phyloP scores from a whole-genome alignment of 2,888 invertebrate species.

The Ypsolopha scabrella region DNA sequence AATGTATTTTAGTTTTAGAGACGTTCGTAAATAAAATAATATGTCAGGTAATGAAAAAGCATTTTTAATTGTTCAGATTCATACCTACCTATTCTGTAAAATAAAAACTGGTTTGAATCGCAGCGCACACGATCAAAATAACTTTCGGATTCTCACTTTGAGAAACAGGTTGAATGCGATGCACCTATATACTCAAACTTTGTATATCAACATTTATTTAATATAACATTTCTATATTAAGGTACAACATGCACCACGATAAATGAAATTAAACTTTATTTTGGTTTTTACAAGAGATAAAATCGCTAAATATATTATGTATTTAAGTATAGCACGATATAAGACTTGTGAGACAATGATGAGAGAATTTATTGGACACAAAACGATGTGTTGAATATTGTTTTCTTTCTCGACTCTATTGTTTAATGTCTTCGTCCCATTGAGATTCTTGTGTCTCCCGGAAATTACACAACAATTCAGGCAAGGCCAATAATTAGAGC shows the following conservation, averaged over 20 bases:
- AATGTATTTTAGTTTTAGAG: too few species aligned
- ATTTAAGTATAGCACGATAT: too few species aligned
- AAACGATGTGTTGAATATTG: constrained; percentile 54
- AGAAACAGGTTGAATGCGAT: constrained; percentile 43
- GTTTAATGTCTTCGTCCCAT: constrained; percentile 60
- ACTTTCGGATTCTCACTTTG: constrained; percentile 25
- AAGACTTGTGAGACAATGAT: constrained; percentile 9
- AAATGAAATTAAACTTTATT: constrained; percentile 13
- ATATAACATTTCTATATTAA: constrained; percentile 8
- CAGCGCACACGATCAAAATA: constrained; percentile 11
- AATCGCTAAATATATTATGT: too few species aligned
- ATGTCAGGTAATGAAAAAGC: too few species aligned
- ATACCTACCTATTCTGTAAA: too few species aligned
- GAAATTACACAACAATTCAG: constrained; percentile 24
- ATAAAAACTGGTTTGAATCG: too few species aligned
- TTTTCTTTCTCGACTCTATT: constrained; percentile 42
- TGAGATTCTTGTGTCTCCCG: constrained; percentile 25
- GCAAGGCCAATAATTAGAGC: too few species aligned
- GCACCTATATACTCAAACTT: constrained; percentile 48
- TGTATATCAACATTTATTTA: constrained; percentile 49
- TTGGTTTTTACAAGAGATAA: constrained; percentile 8
- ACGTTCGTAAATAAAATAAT: too few species aligned
- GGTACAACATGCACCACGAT: constrained; percentile 4
- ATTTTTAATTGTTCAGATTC: too few species aligned
- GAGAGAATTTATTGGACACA: constrained; percentile 48